Base-by-base conservation (phyloP, 2,888 invertebrate genomes). In the Labia minor region DNA sequence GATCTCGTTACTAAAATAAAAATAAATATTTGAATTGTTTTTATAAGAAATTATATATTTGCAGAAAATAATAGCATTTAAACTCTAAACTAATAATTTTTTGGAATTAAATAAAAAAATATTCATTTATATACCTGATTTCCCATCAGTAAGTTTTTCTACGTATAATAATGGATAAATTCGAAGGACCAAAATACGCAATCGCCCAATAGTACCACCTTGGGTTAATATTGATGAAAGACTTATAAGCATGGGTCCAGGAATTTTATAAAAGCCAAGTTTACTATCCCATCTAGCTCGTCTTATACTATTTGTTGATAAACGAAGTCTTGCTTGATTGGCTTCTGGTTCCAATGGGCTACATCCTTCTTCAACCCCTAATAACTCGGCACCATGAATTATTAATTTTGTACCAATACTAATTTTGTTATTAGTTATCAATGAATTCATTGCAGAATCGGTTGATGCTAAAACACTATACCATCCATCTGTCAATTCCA, bases 401-500 rank as follows among this genome's bases (percentile, higher is more conserved):
- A 86, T 78, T 18, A 93, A 75, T 76, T 93, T 93, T 0, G 84
- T 83, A 0, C 92, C 92, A 63, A 87, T 80, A 62, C 72, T 73
- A n/a, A 93, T 81, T 77, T 82, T 85, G 0, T 80, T 80, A 11
- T 75, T 78, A 3, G 72, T 73, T 3, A 91, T 79, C 65, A 87
- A 78, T 69, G 79, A 77, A 0, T 78, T 73, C 74, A 92, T 78
- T 72, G 85, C 82, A 19, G 74, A 75, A 77, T 93, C 92, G 70
- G 86, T 78, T 14, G 76, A 72, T 0, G 87, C 82, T 69, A 76
- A 81, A 49, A 89, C 76, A 66, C 80, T 78, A 76, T 93, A 93
- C 92, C 92, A 93, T 3, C 92, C 91, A 76, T 93, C n/a, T n/a
- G 89, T 87, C 66, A 92, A 73, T 71, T 87, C 83, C 14, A 92